Conservation (phyloP, 2,797 vertebrate genomes). For the Delichon dasypus region DNA sequence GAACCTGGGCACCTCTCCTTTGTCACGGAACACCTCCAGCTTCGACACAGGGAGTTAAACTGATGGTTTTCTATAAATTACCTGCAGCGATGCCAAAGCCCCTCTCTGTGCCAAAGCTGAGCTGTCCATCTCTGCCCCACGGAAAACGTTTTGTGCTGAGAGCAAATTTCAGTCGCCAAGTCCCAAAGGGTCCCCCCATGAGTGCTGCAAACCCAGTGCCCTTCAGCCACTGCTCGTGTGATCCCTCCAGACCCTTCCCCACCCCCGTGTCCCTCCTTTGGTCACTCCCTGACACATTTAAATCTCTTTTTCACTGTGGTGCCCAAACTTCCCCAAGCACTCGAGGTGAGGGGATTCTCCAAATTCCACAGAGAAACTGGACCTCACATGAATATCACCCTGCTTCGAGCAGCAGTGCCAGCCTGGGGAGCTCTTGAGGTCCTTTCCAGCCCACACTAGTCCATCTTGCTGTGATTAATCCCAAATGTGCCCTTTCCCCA, state of each 20-base stretch:
- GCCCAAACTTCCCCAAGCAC: not conserved
- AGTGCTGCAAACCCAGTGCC: not conserved
- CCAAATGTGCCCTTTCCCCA: not conserved
- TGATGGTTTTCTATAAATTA: not conserved
- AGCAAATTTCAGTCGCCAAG: not conserved
- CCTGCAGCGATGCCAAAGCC: accelerated
- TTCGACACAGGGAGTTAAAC: not conserved
- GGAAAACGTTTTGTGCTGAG: not conserved
- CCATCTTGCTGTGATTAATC: not conserved
- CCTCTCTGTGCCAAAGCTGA: not conserved
- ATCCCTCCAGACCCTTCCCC: not conserved
- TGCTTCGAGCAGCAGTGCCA: not conserved
- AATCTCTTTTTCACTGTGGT: too few species aligned
- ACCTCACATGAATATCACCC: accelerated
- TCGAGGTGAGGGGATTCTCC: not conserved
- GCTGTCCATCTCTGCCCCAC: not conserved
- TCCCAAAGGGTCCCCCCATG: not conserved
- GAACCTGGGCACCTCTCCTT: not conserved
- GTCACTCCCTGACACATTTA: not conserved
- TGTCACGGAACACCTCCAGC: accelerated
- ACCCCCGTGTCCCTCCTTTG: not conserved
- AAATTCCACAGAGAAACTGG: not conserved
- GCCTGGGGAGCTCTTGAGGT: not conserved
- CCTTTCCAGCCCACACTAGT: not conserved
- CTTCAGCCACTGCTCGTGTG: not conserved